These are phyloP conservation scores for Digitonthophagus gazella DNA, from an alignment of 2,888 invertebrate species.

Conservation along the genomic window DNA sequence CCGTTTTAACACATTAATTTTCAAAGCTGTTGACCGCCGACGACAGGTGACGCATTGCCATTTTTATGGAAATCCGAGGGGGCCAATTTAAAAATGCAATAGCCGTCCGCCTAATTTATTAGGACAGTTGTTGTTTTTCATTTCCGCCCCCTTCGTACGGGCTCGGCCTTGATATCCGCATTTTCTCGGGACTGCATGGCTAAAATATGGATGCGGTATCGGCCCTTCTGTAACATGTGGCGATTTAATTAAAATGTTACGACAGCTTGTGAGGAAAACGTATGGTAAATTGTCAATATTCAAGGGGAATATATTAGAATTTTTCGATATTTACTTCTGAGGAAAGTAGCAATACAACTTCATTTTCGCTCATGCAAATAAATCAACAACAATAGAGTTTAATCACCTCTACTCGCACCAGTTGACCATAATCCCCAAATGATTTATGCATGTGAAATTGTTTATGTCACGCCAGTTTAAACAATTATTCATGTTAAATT, in stretches of 20 bases:
- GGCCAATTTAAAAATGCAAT: not conserved
- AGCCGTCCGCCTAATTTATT: not conserved
- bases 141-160: not conserved
- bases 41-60: not conserved
- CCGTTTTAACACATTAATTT: too few relatives aligned
- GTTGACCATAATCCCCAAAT: too few relatives aligned
- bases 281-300: not conserved
- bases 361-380: too few relatives aligned
- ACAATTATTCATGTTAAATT: not conserved
- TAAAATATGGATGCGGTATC: not conserved
- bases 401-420: too few relatives aligned
- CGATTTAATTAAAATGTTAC: not conserved
- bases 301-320: too few relatives aligned
- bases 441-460: not conserved
- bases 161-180: not conserved
- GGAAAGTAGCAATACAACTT: too few relatives aligned
- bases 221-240: not conserved
- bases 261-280: not conserved
- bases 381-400: not conserved
- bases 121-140: not conserved
- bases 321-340: too few relatives aligned
- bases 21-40: too few relatives aligned
- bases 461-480: not conserved
- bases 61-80: not conserved
- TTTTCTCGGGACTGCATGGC: not conserved